These are phyloP conservation scores for Ferrisia virgata DNA, from an alignment of 2,888 invertebrate species.

Conservation along the genomic window DNA sequence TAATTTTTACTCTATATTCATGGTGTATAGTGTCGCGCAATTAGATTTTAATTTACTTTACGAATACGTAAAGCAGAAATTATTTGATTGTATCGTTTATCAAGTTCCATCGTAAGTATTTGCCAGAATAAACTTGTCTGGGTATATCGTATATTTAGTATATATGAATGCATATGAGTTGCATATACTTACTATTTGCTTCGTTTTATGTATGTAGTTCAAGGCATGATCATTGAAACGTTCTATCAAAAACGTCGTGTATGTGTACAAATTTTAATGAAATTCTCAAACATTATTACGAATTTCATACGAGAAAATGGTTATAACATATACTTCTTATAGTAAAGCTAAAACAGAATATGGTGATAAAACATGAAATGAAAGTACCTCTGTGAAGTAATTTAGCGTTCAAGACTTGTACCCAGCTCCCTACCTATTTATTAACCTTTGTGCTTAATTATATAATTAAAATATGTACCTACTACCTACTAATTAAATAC, in stretches of 20 bases:
- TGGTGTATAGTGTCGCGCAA: not conserved
- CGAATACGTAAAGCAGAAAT: not conserved
- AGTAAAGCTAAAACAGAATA: too few relatives aligned
- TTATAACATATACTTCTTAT: not conserved
- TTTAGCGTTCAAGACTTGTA: too few relatives aligned
- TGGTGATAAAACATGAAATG: too few relatives aligned
- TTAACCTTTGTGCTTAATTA: too few relatives aligned
- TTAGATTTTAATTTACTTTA: not conserved
- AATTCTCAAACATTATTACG: not conserved
- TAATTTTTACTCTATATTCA: not conserved
- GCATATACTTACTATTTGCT: not conserved
- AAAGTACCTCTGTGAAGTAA: too few relatives aligned
- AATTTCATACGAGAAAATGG: not conserved
- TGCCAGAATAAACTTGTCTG: not conserved
- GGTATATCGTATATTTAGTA: too few relatives aligned
- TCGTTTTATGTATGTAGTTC: too few relatives aligned
- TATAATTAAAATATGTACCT: too few relatives aligned
- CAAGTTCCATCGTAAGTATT: not conserved
- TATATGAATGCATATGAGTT: too few relatives aligned
- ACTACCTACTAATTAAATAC: too few relatives aligned
- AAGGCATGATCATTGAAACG: not conserved
- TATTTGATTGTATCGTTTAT: not conserved
- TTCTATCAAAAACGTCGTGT: too few relatives aligned
- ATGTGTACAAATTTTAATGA: not conserved
- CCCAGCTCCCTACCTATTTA: too few relatives aligned